Evolutionary conservation across 2,113 vertebrate genomes (phyloP), one percentile per base, ranked within the genome.

Genomic region (Tretioscincus oriximinensis): DNA sequence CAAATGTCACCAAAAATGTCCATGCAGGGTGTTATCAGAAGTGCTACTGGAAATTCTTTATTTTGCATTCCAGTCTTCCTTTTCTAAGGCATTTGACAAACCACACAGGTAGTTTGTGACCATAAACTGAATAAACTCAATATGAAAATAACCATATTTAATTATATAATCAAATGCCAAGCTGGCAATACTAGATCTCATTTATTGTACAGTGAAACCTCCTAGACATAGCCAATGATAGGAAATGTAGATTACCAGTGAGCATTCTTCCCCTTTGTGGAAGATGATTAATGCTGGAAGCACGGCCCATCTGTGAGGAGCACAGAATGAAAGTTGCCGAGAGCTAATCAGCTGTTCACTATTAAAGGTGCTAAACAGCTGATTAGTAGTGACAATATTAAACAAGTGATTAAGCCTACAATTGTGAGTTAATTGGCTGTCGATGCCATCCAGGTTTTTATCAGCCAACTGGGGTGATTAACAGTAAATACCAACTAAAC

Each of bases 381-480:
- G 80, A 81, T 76, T 69, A 63, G 65, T 81, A 82, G 67, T 61
- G 66, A 82, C 73, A 76, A 58, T 45, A 82, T 31, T 76, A 69
- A 82, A 76, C 41, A 81, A 76, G 21, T 70, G 65, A 69, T 76
- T 81, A 76, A 65, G 22, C 35, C 26, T 69, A 76, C 61, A 76
- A 76, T 69, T 81, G 80, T 63, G 41, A 54, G 67, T 70, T 79
- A 79, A 79, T 79, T 79, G 67, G n/a, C 66, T 82, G 20, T 41
- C n/a, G 54, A 6, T 81, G 80, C 51, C 69, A 54, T 49, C 54
- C 65, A 76, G 73, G 31, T 60, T 68, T 79, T 79, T 72, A 68
- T 63, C 41, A 64, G 58, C 24, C 12, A 69, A 82, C 54, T 31
- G 45, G 65, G 54, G 35, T 69, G 41, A 70, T 71, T 71, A 79